Percentiles rank a stretch among this genome's conserved stretches.
Evolutionary conservation across 2,797 vertebrate genomes (phyloP).

Genomic region (Galaxias olidus): DNA sequence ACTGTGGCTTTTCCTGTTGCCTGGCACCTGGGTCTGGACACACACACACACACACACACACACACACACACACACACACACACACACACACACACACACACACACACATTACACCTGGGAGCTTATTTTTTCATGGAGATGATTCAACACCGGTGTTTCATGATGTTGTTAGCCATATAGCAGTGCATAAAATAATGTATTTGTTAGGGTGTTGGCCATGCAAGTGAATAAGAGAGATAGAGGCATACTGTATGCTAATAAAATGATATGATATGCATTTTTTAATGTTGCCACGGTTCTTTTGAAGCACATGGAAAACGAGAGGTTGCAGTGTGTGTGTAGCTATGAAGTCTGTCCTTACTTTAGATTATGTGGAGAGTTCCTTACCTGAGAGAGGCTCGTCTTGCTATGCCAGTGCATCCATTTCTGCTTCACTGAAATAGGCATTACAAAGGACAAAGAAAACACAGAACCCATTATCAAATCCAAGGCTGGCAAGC

Average conservation of each 20-base stretch:
- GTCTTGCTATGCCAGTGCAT: constrained; percentile 47
- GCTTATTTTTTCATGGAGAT: too few relatives aligned
- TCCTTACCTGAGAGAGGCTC: constrained; percentile 45
- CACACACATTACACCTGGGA: not conserved
- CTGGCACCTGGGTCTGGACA: constrained; percentile 64
- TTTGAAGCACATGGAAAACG: too few relatives aligned
- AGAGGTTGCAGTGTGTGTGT: too few relatives aligned
- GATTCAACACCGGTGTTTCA: too few relatives aligned
- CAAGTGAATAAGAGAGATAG: too few relatives aligned
- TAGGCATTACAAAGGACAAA: constrained; percentile 13
- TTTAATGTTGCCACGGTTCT: too few relatives aligned
- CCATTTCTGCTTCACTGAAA: constrained; percentile 64
- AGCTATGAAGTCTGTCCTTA: not conserved
- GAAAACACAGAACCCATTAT: not conserved
- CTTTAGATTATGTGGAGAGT: not conserved
- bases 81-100: not conserved
- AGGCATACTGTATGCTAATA: too few relatives aligned
- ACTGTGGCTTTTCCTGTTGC: constrained; percentile 87
- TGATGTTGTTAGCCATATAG: too few relatives aligned
- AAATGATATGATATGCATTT: too few relatives aligned
- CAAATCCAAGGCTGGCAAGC: not conserved
- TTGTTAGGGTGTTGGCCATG: too few relatives aligned
- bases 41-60: constrained; percentile 18
- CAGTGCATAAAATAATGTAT: too few relatives aligned
- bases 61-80: not conserved